Evolutionary conservation across 2,888 invertebrate genomes (phyloP).

Genomic region (Choristoneura rosaceana): DNA sequence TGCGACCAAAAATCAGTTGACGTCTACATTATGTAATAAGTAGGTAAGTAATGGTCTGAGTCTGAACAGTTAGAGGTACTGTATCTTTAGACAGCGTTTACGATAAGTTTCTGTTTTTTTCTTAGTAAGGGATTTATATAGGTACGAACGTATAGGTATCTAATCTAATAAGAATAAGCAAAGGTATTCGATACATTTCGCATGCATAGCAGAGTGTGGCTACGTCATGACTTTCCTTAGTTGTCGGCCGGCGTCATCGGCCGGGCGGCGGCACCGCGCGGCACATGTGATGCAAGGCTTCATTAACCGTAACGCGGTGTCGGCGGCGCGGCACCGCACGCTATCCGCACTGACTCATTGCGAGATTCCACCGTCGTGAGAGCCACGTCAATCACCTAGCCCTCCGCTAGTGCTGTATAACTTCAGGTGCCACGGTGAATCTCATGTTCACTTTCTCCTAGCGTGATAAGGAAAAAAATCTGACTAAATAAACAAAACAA

Average conservation of each 20-base stretch:
- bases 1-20: too few species aligned
- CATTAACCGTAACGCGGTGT: constrained; percentile 58
- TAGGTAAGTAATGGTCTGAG: too few species aligned
- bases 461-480: constrained; percentile 10
- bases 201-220: constrained; percentile 45
- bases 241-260: constrained; percentile 62
- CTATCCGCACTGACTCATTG: constrained; percentile 48
- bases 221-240: constrained; percentile 63
- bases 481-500: constrained; percentile 10
- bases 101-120: background rate
- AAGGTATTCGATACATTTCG: constrained; percentile 3
- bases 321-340: constrained; percentile 46
- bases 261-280: constrained; percentile 40
- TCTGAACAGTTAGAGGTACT: too few species aligned
- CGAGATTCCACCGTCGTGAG: constrained; percentile 56
- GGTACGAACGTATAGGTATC: too few species aligned
- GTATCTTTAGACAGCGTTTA: background rate
- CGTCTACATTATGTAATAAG: too few species aligned
- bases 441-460: constrained; percentile 32
- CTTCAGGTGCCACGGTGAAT: constrained; percentile 26
- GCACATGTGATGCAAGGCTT: constrained; percentile 57
- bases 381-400: constrained; percentile 54
- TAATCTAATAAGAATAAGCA: background rate
- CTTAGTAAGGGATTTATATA: background rate
- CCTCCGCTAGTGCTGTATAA: constrained; percentile 26